Conservation (phyloP, 2,888 invertebrate species). For the Tenthredo distinguenda region DNA sequence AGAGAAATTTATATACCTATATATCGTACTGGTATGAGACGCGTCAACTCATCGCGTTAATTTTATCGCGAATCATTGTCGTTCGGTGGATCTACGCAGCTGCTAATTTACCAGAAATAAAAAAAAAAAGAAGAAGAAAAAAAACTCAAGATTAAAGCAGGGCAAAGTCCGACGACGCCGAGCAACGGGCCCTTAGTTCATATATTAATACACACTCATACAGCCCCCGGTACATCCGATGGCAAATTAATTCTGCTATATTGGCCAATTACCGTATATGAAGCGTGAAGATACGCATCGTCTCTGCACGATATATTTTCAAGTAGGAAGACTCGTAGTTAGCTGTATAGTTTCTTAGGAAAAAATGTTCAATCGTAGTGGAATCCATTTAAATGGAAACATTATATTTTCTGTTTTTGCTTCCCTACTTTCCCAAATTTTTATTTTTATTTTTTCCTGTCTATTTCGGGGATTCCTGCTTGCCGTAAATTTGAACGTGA, state of each 20-base stretch:
- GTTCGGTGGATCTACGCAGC: conserved; percentile 4
- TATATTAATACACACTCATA: conserved; percentile 59
- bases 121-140: neutral
- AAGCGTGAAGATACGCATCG: conserved; percentile 72
- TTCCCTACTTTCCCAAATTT: too few relatives aligned
- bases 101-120: neutral
- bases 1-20: neutral
- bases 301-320: conserved; percentile 57
- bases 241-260: conserved; percentile 73
- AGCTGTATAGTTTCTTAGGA: neutral
- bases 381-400: neutral
- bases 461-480: neutral
- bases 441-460: neutral
- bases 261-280: conserved; percentile 74
- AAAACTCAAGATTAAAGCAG: neutral
- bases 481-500: neutral
- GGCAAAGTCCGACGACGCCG: conserved; percentile 28
- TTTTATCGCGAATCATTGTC: conserved; percentile 32
- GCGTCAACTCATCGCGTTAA: neutral
- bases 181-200: conserved; percentile 45
- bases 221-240: conserved; percentile 63
- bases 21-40: neutral
- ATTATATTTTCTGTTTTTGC: too few relatives aligned
- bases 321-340: neutral
- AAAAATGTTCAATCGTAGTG: neutral